Base-by-base conservation (phyloP, 2,113 vertebrate species). In the Sigmodon hispidus region DNA sequence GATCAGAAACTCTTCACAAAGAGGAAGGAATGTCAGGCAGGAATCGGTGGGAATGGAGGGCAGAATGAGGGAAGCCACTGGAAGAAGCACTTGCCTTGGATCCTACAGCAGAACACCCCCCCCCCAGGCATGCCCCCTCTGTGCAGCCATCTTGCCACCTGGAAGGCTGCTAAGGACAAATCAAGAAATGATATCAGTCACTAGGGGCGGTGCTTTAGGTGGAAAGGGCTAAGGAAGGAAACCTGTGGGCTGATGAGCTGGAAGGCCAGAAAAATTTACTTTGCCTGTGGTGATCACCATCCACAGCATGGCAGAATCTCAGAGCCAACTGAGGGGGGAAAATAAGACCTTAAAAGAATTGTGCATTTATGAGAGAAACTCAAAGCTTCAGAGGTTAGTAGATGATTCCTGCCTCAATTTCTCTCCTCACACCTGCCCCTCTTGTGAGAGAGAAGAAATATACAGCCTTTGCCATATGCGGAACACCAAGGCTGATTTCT, bases 61-160 rank as follows among this genome's bases (percentile, higher is more conserved):
- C 19, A 26, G 40, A 34, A 34, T 9, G 10, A 48, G 5, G 57
- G 9, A 36, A 22, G 2, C 11, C 3, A 11, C 40, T 65, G 1
- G 43, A 24, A 55, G 75, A 7, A 21, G 3, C 31, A 2, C 1
- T 31, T 17, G 1, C 19, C 12, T 1, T 0, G 4, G n/a, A 6
- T 15, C 43, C 6, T n/a, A 26, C 31, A 0, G 36, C 3, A 21
- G 65, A 31, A 50, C 40, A 77, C 16, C 4, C 4, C 26, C 3
- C 34, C 55, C 31, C 4, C n/a, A 17, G 52, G 43, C 57, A 36
- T 0, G 0, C 6, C 16, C 16, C 34, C 77, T 7, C 11, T 7
- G 43, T 43, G 50, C 45, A 40, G 48, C 43, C 2, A 36, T 40
- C 87, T n/a, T 9, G 2, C 36, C 36, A 6, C 36, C 73, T 10